phyloP scores from a whole-genome alignment of 2,797 vertebrate species.

The Pristis pectinata region DNA sequence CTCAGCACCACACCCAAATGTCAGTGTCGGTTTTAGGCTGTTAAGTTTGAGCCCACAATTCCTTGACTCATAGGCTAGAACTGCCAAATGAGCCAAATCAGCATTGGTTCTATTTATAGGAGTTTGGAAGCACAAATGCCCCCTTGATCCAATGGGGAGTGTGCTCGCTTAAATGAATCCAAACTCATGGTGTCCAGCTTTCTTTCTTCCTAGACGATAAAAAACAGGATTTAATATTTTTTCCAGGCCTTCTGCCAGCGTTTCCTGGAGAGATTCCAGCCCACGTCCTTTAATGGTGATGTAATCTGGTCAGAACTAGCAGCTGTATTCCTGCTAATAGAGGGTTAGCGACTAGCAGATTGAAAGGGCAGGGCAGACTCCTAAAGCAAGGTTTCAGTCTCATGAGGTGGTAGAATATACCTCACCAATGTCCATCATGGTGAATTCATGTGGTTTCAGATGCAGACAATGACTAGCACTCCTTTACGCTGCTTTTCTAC shows the following conservation, averaged over 20 bases:
- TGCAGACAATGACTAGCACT: background rate
- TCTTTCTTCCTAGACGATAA: slow-evolving; percentile 4
- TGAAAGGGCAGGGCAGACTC: too few species aligned
- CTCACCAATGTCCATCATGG: background rate
- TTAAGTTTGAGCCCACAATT: background rate
- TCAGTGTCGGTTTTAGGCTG: background rate
- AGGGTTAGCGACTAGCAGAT: background rate
- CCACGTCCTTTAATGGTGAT: background rate
- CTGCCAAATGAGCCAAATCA: too few species aligned
- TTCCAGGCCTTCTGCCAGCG: background rate
- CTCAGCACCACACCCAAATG: background rate
- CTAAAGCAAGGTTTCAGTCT: background rate
- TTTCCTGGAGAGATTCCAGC: background rate
- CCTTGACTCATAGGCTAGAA: too few species aligned
- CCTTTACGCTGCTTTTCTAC: background rate
- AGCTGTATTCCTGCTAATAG: background rate
- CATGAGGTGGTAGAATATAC: background rate
- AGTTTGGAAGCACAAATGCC: background rate
- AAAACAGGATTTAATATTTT: slow-evolving; percentile 17
- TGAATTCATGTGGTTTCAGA: background rate
- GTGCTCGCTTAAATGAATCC: background rate
- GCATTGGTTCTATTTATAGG: background rate
- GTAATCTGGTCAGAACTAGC: background rate
- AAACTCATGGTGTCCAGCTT: background rate
- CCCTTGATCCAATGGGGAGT: background rate